Percentiles rank a stretch among this genome's conserved stretches.
phyloP scores from a whole-genome alignment of 1,140 invertebrate species.

The Brachionus rubens region DNA sequence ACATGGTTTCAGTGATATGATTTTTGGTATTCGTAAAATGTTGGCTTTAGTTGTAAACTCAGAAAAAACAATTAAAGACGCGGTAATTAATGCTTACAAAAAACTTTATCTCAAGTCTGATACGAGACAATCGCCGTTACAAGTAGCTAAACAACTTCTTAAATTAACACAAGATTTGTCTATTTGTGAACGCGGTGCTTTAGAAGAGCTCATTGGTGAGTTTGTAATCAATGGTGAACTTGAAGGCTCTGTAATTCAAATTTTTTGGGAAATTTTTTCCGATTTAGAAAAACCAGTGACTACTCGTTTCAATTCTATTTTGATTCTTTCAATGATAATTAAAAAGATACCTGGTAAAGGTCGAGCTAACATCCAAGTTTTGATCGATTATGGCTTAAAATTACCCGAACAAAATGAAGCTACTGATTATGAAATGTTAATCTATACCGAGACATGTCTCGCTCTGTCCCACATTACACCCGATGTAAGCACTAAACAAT shows the following conservation, averaged over 20 bases:
- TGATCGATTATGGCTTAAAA: slow-evolving; percentile 15
- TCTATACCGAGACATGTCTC: not conserved
- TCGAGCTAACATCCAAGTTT: slow-evolving; percentile 8
- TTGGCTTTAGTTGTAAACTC: slow-evolving; percentile 72
- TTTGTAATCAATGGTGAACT: slow-evolving; percentile 42
- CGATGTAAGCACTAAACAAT: slow-evolving; percentile 5
- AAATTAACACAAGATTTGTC: slow-evolving; percentile 24
- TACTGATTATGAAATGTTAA: slow-evolving; percentile 6
- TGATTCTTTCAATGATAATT: slow-evolving; percentile 9
- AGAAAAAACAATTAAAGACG: slow-evolving; percentile 67
- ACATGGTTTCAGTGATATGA: slow-evolving; percentile 71
- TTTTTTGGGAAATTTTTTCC: slow-evolving; percentile 29
- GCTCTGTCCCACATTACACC: not conserved
- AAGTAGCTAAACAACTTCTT: slow-evolving; percentile 18
- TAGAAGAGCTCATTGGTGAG: slow-evolving; percentile 26
- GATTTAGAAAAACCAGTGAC: not conserved
- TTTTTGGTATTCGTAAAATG: slow-evolving; percentile 68
- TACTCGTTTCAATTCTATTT: not conserved
- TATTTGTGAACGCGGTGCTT: not conserved
- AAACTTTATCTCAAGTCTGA: slow-evolving; percentile 64
- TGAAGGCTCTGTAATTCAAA: slow-evolving; percentile 26
- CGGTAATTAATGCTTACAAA: slow-evolving; percentile 67
- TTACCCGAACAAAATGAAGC: not conserved
- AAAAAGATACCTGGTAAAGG: slow-evolving; percentile 39
- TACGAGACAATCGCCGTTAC: not conserved